Percentiles rank a stretch among this genome's conserved stretches.
Conservation (phyloP, 2,113 vertebrate genomes). For the Corythoichthys intestinalis region DNA sequence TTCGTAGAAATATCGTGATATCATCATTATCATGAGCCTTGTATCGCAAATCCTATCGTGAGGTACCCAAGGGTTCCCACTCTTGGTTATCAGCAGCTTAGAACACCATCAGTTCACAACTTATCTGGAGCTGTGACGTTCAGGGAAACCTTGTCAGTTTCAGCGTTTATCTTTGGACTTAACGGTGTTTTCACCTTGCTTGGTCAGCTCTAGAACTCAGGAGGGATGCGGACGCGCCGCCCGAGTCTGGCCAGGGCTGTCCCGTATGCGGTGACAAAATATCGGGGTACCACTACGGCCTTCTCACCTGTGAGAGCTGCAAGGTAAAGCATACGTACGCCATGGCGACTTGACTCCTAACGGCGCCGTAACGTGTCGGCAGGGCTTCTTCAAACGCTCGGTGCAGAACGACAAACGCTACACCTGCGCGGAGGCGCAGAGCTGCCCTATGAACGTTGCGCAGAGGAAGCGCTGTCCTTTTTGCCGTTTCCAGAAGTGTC, state of each 20-base stretch:
- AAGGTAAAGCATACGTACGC: slow-evolving; percentile 55
- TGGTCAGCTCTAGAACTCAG: slow-evolving; percentile 60
- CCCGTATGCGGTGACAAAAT: slow-evolving; percentile 76
- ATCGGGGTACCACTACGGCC: slow-evolving; percentile 77
- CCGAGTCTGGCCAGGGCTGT: slow-evolving; percentile 55
- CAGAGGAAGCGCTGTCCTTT: slow-evolving; percentile 78
- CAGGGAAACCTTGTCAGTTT: neutral
- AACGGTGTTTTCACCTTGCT: slow-evolving; percentile 1
- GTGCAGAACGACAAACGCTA: slow-evolving; percentile 79
- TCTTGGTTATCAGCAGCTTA: neutral
- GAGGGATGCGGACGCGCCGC: slow-evolving; percentile 30
- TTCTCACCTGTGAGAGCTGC: slow-evolving; percentile 78
- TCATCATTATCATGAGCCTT: no score
- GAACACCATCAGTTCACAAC: neutral
- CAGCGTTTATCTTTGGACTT: neutral
- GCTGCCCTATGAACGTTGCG: slow-evolving; percentile 72
- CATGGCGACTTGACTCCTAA: neutral
- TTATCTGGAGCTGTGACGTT: neutral
- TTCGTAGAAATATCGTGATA: no score
- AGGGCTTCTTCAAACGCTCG: slow-evolving; percentile 81
- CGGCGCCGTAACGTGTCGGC: slow-evolving; percentile 9
- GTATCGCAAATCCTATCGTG: no score
- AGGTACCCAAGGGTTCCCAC: neutral
- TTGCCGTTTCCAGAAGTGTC: slow-evolving; percentile 79
- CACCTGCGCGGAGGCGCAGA: slow-evolving; percentile 71